phyloP scores from a whole-genome alignment of 2,113 vertebrate species.

The Dendrocopos noguchii region DNA sequence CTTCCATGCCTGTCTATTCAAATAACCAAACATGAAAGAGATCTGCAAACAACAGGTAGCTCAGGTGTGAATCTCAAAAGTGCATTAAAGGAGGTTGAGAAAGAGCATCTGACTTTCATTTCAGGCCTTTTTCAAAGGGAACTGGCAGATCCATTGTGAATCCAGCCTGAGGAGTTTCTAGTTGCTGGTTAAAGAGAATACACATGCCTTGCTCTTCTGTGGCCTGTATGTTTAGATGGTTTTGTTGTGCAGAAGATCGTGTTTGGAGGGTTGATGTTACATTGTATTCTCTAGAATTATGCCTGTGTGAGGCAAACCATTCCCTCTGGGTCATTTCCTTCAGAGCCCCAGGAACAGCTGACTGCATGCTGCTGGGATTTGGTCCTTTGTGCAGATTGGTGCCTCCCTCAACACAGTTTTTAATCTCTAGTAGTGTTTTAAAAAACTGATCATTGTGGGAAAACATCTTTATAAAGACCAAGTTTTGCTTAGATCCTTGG shows the following conservation, averaged over 20 bases:
- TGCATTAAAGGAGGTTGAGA: not conserved
- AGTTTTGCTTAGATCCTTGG: not conserved
- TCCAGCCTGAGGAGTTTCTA: not conserved
- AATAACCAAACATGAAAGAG: not conserved
- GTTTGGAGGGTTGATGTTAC: not conserved
- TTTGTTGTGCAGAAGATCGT: not conserved
- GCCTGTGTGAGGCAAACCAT: not conserved
- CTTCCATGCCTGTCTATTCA: not conserved
- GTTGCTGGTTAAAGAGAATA: not conserved
- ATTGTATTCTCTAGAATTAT: not conserved
- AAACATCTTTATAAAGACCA: not conserved
- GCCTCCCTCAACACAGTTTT: not conserved
- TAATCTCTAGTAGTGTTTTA: not conserved
- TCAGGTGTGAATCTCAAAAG: not conserved
- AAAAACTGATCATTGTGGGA: not conserved
- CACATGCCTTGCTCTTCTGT: rapidly evolving
- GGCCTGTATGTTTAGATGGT: not conserved
- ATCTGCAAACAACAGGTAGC: not conserved
- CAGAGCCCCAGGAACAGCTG: not conserved
- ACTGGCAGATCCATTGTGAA: not conserved
- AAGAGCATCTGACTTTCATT: not conserved
- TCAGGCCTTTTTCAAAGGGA: not conserved
- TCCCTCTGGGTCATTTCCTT: rapidly evolving
- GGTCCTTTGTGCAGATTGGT: not conserved
- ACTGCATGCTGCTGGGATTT: not conserved